These are phyloP conservation scores for Perccottus glenii DNA, from an alignment of 2,113 vertebrate species.

Conservation along the genomic window DNA sequence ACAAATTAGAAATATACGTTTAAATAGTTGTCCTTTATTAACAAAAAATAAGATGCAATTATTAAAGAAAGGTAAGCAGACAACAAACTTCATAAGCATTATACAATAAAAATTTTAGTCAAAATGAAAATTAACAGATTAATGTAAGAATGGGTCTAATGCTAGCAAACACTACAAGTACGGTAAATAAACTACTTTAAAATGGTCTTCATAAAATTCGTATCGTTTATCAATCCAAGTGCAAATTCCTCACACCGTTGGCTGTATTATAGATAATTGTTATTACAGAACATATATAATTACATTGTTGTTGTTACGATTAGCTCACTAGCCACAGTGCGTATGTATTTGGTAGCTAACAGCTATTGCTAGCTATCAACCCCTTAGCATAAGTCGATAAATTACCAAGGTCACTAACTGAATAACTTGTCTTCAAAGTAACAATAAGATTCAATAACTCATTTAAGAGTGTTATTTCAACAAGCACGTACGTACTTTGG, in stretches of 20 bases:
- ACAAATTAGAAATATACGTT: too few relatives aligned
- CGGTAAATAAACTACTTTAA: too few relatives aligned
- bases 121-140: too few relatives aligned
- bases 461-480: background rate
- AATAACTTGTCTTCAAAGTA: background rate
- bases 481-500: background rate
- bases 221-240: background rate
- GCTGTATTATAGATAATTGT: background rate
- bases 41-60: too few relatives aligned
- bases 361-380: constrained; percentile 20
- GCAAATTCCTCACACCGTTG: background rate
- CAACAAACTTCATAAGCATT: too few relatives aligned
- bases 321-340: constrained; percentile 17
- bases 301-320: constrained; percentile 14
- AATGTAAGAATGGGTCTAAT: too few relatives aligned
- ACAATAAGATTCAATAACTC: background rate
- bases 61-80: too few relatives aligned
- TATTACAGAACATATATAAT: constrained; percentile 57
- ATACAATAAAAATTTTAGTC: too few relatives aligned
- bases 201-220: too few relatives aligned
- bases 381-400: constrained; percentile 71
- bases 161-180: too few relatives aligned
- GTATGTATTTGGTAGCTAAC: constrained; percentile 31
- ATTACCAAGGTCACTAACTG: constrained; percentile 72
- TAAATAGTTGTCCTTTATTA: too few relatives aligned